These are phyloP conservation scores for Neoscelio sp. DNA, from an alignment of 2,888 invertebrate species.

Conservation along the genomic window DNA sequence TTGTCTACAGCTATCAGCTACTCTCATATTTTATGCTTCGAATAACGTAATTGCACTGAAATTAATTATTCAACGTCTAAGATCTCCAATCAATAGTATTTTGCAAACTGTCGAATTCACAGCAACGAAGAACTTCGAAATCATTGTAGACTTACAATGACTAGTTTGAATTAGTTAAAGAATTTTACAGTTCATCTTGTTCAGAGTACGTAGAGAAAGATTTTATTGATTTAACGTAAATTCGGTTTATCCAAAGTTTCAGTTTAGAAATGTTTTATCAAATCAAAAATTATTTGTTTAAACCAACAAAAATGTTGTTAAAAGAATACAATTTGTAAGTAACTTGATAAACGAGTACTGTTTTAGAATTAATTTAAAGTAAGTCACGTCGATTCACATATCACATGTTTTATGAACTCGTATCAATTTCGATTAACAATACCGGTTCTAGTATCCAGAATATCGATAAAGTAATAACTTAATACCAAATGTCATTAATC, in stretches of 20 bases:
- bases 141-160: too few relatives aligned
- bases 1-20: neutral
- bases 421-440: constrained; percentile 36
- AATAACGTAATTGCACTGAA: neutral
- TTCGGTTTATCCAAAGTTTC: too few relatives aligned
- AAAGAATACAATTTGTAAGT: too few relatives aligned
- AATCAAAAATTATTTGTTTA: too few relatives aligned
- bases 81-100: too few relatives aligned
- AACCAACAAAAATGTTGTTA: too few relatives aligned
- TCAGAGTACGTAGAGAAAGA: too few relatives aligned
- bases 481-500: constrained; percentile 31
- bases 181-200: neutral
- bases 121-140: too few relatives aligned
- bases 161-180: neutral
- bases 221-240: too few relatives aligned
- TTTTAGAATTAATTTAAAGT: neutral
- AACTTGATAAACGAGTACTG: neutral
- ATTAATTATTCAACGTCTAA: neutral
- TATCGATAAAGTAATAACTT: constrained; percentile 32
- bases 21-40: neutral
- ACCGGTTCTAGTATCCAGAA: constrained; percentile 34
- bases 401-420: constrained; percentile 19
- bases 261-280: too few relatives aligned
- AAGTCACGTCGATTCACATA: constrained; percentile 4
- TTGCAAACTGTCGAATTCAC: too few relatives aligned